Evolutionary conservation across 2,113 vertebrate genomes (phyloP).

Genomic region (Elephas maximus): DNA sequence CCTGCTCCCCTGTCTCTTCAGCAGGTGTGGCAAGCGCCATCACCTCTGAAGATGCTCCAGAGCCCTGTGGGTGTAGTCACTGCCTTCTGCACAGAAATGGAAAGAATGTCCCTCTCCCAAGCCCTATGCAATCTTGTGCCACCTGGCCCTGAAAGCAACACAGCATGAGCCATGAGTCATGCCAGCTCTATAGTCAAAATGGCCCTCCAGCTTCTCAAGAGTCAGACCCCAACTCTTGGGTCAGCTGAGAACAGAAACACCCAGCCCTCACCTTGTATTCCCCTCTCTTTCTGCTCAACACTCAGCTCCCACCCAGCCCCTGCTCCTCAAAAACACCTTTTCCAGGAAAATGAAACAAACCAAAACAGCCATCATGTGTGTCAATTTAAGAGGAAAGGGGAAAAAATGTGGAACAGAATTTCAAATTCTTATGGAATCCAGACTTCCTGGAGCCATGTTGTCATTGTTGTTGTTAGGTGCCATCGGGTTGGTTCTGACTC

Average conservation of each 20-base stretch:
- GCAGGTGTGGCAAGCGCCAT: fast-evolving
- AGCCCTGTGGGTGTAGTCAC: not conserved
- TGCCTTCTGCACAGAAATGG: not conserved
- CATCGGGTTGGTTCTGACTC: too few species aligned
- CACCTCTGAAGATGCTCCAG: not conserved
- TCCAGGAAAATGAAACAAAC: not conserved
- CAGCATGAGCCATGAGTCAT: not conserved
- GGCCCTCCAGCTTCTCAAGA: not conserved
- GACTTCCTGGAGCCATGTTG: too few species aligned
- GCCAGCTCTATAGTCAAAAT: not conserved
- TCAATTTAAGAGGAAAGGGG: fast-evolving
- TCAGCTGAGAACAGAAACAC: not conserved
- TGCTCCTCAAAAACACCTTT: not conserved
- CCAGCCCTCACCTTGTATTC: fast-evolving
- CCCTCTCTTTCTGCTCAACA: not conserved
- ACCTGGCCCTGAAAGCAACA: not conserved
- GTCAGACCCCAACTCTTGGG: not conserved
- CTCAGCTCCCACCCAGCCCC: too few species aligned
- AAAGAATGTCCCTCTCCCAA: not conserved
- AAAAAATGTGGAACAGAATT: too few species aligned
- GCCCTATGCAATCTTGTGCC: not conserved
- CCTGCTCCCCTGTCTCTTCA: not conserved
- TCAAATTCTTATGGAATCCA: too few species aligned
- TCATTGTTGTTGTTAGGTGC: too few species aligned
- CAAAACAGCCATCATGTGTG: not conserved